Evolutionary conservation across 2,113 vertebrate species (phyloP).

Genomic region (Elanoides forficatus): DNA sequence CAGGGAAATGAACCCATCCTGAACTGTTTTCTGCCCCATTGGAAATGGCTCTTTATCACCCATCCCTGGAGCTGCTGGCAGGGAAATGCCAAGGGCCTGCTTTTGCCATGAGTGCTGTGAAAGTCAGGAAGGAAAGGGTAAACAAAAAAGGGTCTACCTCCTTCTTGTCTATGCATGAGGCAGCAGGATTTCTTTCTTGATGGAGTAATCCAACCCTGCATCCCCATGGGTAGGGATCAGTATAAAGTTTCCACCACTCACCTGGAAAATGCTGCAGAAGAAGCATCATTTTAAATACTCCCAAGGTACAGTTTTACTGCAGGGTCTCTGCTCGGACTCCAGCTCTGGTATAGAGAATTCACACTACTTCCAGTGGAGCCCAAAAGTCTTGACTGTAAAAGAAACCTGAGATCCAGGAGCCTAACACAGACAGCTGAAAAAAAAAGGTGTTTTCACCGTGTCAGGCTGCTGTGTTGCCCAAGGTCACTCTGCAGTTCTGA

Average conservation of each 20-base stretch:
- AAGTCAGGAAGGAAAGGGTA: not conserved
- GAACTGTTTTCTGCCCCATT: not conserved
- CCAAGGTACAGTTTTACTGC: not conserved
- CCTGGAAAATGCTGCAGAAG: not conserved
- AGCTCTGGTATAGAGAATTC: not conserved
- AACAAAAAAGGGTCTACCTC: not conserved
- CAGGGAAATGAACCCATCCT: not conserved
- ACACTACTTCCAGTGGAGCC: not conserved
- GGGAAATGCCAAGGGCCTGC: not conserved
- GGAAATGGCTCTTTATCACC: not conserved
- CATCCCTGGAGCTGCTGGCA: not conserved
- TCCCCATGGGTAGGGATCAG: not conserved
- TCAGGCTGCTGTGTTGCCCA: fast-evolving
- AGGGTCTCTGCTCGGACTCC: not conserved
- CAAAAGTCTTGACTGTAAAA: not conserved
- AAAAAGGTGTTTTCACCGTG: not conserved
- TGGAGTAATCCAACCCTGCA: not conserved
- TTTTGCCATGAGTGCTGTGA: not conserved
- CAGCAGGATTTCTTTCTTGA: not conserved
- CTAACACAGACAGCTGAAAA: not conserved
- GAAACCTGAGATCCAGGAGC: not conserved
- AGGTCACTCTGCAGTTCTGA: not conserved
- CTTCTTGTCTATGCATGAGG: not conserved
- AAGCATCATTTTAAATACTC: not conserved
- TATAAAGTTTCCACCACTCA: not conserved